Evolutionary conservation across 2,888 invertebrate genomes (phyloP).

Genomic region (Bibio marci): DNA sequence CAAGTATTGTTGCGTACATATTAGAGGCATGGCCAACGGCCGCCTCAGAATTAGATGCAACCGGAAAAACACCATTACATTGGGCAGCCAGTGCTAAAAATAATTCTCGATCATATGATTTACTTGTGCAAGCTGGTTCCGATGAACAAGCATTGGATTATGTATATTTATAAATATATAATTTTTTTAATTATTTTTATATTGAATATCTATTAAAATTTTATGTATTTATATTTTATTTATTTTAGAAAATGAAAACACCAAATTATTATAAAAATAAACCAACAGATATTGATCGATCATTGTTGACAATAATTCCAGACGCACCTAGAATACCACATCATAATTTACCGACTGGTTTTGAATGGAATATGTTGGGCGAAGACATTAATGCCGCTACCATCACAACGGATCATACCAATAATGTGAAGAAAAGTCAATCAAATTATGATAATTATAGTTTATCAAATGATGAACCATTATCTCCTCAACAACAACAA

Average conservation of each 20-base stretch:
- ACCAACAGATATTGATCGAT: slow-evolving; percentile 59
- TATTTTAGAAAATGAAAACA: slow-evolving; percentile 61
- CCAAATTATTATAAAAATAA: slow-evolving; percentile 63
- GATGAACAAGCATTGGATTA: slow-evolving; percentile 70
- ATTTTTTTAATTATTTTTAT: slow-evolving; percentile 1
- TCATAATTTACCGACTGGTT: slow-evolving; percentile 45
- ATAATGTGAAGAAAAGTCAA: slow-evolving; percentile 5
- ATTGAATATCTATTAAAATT: slow-evolving; percentile 1
- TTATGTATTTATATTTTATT: slow-evolving; percentile 7
- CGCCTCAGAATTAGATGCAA: slow-evolving; percentile 53
- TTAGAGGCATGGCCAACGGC: slow-evolving; percentile 50
- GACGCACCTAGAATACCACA: slow-evolving; percentile 68
- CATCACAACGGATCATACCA: not conserved
- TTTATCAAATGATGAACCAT: not conserved
- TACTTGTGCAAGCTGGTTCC: slow-evolving; percentile 64
- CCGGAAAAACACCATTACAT: slow-evolving; percentile 75
- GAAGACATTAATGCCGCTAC: no score
- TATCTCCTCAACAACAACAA: no score
- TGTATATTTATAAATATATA: slow-evolving; percentile 35
- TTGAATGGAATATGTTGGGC: slow-evolving; percentile 16
- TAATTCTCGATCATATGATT: slow-evolving; percentile 57
- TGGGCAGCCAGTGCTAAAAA: slow-evolving; percentile 72
- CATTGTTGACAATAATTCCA: slow-evolving; percentile 49
- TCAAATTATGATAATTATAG: slow-evolving; percentile 4
- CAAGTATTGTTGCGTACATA: slow-evolving; percentile 57